phyloP scores from a whole-genome alignment of 2,888 invertebrate species.

The Chirona hameri region DNA sequence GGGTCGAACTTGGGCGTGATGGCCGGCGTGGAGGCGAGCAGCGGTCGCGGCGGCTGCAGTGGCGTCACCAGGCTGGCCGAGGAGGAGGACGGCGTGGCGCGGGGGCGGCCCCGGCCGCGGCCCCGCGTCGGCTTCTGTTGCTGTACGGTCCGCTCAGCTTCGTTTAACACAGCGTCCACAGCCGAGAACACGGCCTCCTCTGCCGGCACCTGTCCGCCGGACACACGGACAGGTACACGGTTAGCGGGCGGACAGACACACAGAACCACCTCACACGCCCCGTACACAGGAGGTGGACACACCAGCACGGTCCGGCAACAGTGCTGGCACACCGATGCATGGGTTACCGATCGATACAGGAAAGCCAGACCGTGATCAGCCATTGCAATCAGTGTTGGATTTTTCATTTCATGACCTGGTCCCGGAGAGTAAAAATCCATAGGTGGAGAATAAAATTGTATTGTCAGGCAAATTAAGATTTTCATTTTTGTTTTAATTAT shows the following conservation, averaged over 20 bases:
- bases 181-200: background rate
- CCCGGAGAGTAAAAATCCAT: too few species aligned
- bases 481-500: too few species aligned
- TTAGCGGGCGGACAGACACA: background rate
- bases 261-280: too few species aligned
- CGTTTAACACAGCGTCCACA: background rate
- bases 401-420: too few species aligned
- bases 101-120: background rate
- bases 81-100: background rate
- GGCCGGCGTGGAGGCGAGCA: background rate
- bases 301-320: too few species aligned
- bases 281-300: too few species aligned
- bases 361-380: too few species aligned
- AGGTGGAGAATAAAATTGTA: too few species aligned
- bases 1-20: constrained; percentile 28
- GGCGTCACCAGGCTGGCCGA: background rate
- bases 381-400: too few species aligned
- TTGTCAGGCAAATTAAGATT: too few species aligned
- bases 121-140: background rate
- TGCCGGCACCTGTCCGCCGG: background rate
- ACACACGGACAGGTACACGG: background rate
- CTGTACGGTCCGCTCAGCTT: background rate
- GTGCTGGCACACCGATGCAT: too few species aligned
- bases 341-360: too few species aligned
- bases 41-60: background rate